phyloP scores from a whole-genome alignment of 2,113 vertebrate species.

The Myrmecobius fasciatus region DNA sequence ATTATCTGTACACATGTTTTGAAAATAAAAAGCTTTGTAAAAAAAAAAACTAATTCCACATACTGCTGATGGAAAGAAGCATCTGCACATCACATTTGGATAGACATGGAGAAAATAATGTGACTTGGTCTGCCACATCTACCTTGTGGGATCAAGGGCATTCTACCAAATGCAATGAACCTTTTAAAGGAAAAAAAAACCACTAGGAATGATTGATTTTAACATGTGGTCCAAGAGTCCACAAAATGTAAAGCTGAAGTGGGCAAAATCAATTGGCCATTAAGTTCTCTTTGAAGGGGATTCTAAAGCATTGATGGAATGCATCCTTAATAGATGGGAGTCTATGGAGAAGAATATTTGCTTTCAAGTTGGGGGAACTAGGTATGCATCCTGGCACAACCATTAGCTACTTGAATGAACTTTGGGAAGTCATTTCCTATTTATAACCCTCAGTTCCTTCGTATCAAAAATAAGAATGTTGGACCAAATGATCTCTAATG shows the following conservation, averaged over 20 bases:
- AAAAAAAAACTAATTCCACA: conserved; percentile 25
- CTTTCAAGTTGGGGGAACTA: not conserved
- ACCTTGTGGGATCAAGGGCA: conserved; percentile 34
- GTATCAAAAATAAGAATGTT: not conserved
- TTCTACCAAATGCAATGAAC: conserved; percentile 16
- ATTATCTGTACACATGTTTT: too few relatives aligned
- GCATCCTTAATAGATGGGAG: not conserved
- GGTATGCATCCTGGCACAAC: not conserved
- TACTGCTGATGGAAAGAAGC: conserved; percentile 24
- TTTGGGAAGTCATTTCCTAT: not conserved
- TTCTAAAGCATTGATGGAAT: not conserved
- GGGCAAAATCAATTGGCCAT: conserved; percentile 44
- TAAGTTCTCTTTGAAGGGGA: conserved; percentile 15
- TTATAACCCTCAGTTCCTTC: not conserved
- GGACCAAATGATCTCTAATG: not conserved
- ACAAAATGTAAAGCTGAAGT: not conserved
- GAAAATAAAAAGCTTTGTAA: too few relatives aligned
- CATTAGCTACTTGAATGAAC: not conserved
- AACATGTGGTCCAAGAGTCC: conserved; percentile 5
- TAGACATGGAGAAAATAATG: conserved; percentile 21
- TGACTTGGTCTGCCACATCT: not conserved
- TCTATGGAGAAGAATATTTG: not conserved
- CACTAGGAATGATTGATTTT: conserved; percentile 33
- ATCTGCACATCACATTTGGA: conserved; percentile 9
- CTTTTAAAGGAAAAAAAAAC: conserved; percentile 30